Evolutionary conservation across 2,113 vertebrate genomes (phyloP).

Genomic region (Dicaeum eximium): DNA sequence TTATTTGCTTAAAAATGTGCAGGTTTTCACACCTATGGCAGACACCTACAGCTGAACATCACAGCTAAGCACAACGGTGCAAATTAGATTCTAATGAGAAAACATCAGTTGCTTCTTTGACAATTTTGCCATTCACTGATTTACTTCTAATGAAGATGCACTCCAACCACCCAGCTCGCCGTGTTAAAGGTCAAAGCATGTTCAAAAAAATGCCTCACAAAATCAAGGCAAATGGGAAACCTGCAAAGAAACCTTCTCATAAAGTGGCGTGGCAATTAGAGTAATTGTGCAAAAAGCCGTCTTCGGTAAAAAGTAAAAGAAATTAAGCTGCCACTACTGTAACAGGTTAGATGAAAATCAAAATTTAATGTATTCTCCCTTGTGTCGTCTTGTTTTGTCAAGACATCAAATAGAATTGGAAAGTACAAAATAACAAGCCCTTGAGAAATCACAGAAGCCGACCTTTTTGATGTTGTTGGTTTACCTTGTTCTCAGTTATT

Average conservation of each 20-base stretch:
- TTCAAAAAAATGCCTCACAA: conserved; percentile 69
- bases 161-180: conserved; percentile 53
- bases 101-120: conserved; percentile 78
- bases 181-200: conserved; percentile 80
- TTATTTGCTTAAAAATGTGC: conserved; percentile 63
- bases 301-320: conserved; percentile 71
- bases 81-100: conserved; percentile 80
- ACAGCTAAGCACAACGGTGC: conserved; percentile 68
- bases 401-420: conserved; percentile 96
- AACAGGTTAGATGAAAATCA: conserved; percentile 84
- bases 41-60: conserved; percentile 66
- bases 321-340: conserved; percentile 78
- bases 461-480: conserved; percentile 91
- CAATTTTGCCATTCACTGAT: conserved; percentile 74
- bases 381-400: conserved; percentile 92
- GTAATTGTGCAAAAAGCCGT: conserved; percentile 75
- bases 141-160: conserved; percentile 79
- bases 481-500: conserved; percentile 87
- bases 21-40: conserved; percentile 64
- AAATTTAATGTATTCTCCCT: conserved; percentile 92
- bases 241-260: conserved; percentile 52
- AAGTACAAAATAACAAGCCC: conserved; percentile 92
- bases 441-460: conserved; percentile 86
- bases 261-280: conserved; percentile 78
- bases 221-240: conserved; percentile 71